Evolutionary conservation across 2,797 vertebrate species (phyloP).

Genomic region (Geotria australis): DNA sequence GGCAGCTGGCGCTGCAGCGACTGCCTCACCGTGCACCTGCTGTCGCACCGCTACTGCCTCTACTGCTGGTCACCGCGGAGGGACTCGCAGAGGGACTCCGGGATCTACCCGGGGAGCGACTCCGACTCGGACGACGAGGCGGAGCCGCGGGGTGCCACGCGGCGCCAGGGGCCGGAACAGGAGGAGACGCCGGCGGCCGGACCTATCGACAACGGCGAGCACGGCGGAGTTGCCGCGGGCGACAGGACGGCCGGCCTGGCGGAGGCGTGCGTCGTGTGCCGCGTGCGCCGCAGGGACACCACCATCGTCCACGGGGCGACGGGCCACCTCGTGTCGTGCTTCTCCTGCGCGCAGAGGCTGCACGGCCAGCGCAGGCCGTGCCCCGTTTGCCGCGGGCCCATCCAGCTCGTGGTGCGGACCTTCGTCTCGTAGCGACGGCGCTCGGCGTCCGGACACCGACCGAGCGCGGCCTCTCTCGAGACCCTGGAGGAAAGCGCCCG

Average conservation of each 20-base stretch:
- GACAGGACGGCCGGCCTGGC: background rate
- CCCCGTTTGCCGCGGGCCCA: background rate
- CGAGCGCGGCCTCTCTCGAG: too few relatives aligned
- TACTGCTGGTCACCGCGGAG: background rate
- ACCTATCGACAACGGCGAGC: too few relatives aligned
- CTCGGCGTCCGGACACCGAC: too few relatives aligned
- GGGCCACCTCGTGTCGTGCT: background rate
- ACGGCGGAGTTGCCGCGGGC: too few relatives aligned
- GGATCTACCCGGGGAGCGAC: too few relatives aligned
- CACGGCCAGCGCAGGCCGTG: background rate
- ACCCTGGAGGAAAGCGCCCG: too few relatives aligned
- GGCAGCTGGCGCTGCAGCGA: background rate
- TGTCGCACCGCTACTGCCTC: background rate
- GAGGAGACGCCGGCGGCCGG: too few relatives aligned
- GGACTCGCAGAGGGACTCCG: background rate
- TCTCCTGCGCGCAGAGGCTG: background rate
- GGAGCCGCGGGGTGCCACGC: too few relatives aligned
- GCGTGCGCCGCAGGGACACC: background rate
- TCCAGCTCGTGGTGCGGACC: background rate
- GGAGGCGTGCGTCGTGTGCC: background rate
- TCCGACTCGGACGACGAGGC: too few relatives aligned
- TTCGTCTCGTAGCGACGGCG: background rate
- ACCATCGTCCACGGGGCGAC: background rate
- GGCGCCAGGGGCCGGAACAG: too few relatives aligned
- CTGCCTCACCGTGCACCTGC: background rate